Base-by-base conservation (phyloP, 92 coral and sea anemone species). In the Actinernus sp. region DNA sequence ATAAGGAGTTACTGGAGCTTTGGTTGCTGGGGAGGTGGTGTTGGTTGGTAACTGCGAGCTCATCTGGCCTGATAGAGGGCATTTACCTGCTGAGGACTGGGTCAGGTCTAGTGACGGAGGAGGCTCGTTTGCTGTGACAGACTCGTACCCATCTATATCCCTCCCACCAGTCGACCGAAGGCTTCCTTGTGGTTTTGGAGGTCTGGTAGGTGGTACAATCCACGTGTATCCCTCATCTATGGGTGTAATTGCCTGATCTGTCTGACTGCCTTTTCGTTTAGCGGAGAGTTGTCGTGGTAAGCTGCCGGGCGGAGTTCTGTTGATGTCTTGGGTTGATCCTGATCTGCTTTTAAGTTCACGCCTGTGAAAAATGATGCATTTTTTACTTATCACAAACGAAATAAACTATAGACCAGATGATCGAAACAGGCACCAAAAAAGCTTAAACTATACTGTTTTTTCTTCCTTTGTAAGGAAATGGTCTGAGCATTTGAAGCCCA, bases 1-100 rank as follows among this genome's bases (percentile, higher is more conserved):
- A 63, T 84, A 84, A 17, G 76, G 76, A 30, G 54, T 57, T 14
- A 48, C 70, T n/a, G 44, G 65, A 13, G 41, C 56, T 45, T 30
- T 31, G 19, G 56, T 46, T 20, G 79, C 55, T 2, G 69, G 29
- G 5, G 32, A 33, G 3, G 22, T 21, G 20, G 37, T 11, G 26
- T 21, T 22, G 13, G 65, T 12, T 5, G 59, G 34, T 4, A 18
- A 8, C 59, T 4, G 29, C 10, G 59, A 6, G 7, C 59, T 12
- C 7, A 28, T 10, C 26, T 29, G 23, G 27, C 19, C 45, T 11
- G 59, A 33, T 3, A 68, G 61, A 16, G 76, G 76, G 27, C 76
- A 68, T 51, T 40, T 60, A 1, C 11, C 11, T 4, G 49, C 49
- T 14, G 25, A 18, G 51, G 29, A 17, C 14, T 12, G 21, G n/a